Conservation (phyloP, 2,113 vertebrate species). For the Colossoma macropomum region DNA sequence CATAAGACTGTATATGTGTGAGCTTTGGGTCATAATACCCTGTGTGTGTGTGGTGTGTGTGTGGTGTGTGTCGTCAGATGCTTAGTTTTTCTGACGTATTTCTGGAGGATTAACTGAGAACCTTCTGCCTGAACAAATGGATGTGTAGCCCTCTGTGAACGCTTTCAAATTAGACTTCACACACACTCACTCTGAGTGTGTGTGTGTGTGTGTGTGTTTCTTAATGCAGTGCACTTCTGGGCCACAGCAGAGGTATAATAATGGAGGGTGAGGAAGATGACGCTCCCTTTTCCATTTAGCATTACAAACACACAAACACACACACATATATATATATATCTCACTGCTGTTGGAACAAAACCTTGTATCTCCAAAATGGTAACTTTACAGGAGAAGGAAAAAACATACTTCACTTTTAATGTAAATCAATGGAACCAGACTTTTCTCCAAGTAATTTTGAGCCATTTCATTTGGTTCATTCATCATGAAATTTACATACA, state of each 20-base stretch:
- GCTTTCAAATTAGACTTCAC: conserved; percentile 55
- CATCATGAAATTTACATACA: no score
- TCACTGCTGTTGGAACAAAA: no score
- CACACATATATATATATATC: no score
- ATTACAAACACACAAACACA: conserved; percentile 1
- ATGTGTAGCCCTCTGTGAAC: conserved; percentile 61
- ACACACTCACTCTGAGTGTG: neutral
- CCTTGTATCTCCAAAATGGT: no score
- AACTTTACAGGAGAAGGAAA: no score
- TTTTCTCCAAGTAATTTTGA: no score
- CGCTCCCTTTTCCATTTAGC: conserved; percentile 28
- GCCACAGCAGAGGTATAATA: conserved; percentile 22
- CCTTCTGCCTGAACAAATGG: conserved; percentile 58
- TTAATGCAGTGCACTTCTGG: conserved; percentile 52
- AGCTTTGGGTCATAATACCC: neutral
- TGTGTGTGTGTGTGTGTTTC: conserved; percentile 16
- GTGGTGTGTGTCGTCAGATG: conserved; percentile 12
- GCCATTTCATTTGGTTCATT: no score
- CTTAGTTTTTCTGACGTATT: conserved; percentile 54
- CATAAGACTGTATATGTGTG: neutral
- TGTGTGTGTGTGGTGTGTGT: conserved; percentile 18
- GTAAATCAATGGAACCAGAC: no score
- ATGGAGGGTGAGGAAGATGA: neutral
- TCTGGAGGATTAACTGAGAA: conserved; percentile 54
- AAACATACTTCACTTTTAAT: no score